phyloP scores from a whole-genome alignment of 2,888 invertebrate genomes.

The Iphiclides podalirius region DNA sequence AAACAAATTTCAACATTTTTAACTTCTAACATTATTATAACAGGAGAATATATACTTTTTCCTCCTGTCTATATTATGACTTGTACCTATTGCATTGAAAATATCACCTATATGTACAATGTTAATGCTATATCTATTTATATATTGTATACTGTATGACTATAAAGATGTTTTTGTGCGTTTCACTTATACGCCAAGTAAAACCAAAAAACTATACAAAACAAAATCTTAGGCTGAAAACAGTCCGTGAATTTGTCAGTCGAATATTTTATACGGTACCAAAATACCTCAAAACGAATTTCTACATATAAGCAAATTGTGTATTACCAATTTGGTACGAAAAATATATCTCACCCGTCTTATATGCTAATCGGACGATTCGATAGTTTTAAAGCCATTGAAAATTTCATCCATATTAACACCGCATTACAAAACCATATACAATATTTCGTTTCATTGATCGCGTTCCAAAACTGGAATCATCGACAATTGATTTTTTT shows the following conservation, averaged over 20 bases:
- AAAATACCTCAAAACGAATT: neutral
- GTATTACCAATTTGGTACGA: too few relatives aligned
- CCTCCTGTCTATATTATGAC: constrained; percentile 35
- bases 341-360: too few relatives aligned
- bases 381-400: neutral
- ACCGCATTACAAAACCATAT: too few relatives aligned
- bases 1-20: neutral
- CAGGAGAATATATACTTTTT: constrained; percentile 1
- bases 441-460: too few relatives aligned
- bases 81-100: constrained; percentile 63
- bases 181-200: constrained; percentile 43
- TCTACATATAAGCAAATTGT: neutral
- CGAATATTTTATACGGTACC: constrained; percentile 1
- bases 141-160: constrained; percentile 46
- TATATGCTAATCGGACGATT: too few relatives aligned
- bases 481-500: too few relatives aligned
- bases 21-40: neutral
- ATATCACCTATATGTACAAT: constrained; percentile 36
- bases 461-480: too few relatives aligned
- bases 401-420: too few relatives aligned
- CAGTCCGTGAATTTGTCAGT: constrained; percentile 13
- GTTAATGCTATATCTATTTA: constrained; percentile 37
- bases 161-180: constrained; percentile 56
- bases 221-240: constrained; percentile 6
- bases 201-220: constrained; percentile 21